Conservation (phyloP, 2,113 vertebrate genomes). For the Gila orcuttii region DNA sequence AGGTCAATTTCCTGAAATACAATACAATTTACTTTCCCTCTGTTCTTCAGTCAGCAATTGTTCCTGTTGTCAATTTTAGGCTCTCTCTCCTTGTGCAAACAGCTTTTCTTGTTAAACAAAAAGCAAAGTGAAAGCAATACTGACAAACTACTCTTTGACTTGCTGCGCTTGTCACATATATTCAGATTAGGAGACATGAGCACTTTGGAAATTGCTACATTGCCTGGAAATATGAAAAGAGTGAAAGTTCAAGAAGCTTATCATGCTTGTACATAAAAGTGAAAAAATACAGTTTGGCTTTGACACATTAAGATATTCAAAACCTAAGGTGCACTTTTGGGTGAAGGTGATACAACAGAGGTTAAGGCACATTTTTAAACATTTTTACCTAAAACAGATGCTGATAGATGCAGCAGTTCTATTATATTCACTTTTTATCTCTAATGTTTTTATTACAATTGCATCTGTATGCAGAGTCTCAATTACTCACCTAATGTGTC, state of each 20-base stretch:
- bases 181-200: slow-evolving; percentile 21
- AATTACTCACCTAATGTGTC: slow-evolving; percentile 26
- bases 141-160: slow-evolving; percentile 4
- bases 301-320: slow-evolving; percentile 10
- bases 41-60: slow-evolving; percentile 34
- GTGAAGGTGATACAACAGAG: neutral
- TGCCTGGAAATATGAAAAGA: slow-evolving; percentile 17
- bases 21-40: slow-evolving; percentile 29
- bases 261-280: slow-evolving; percentile 20
- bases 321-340: neutral
- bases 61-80: slow-evolving; percentile 27
- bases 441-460: neutral
- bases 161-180: slow-evolving; percentile 13
- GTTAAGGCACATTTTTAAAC: neutral
- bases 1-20: slow-evolving; percentile 31
- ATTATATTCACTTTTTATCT: slow-evolving; percentile 2
- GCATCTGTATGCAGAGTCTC: neutral
- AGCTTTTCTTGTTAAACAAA: slow-evolving; percentile 7
- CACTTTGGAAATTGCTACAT: slow-evolving; percentile 22
- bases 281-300: neutral
- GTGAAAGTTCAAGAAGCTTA: neutral
- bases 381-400: neutral
- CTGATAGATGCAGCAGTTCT: neutral
- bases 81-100: neutral
- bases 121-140: slow-evolving; percentile 9